A percentile compares a stretch with the other conserved stretches of the same genome.
phyloP scores from a whole-genome alignment of 2,888 invertebrate species.

The Piscicola geometra region DNA sequence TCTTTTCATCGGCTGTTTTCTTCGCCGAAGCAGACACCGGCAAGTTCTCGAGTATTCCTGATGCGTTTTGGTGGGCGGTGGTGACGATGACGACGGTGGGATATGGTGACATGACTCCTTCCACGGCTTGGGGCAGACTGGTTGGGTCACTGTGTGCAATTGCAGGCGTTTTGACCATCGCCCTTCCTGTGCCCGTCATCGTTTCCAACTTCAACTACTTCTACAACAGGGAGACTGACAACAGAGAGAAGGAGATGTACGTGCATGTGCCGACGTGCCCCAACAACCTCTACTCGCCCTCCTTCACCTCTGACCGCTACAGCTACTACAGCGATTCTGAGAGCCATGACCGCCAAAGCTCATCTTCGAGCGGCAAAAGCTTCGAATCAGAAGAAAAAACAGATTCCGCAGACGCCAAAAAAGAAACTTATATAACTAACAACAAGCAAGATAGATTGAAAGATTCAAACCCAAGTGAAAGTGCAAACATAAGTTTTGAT shows the following conservation, averaged over 20 bases:
- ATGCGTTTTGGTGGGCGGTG: conserved; percentile 87
- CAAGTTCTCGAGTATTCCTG: conserved; percentile 90
- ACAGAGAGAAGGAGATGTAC: conserved; percentile 82
- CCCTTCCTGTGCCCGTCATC: conserved; percentile 97
- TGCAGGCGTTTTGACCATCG: conserved; percentile 97
- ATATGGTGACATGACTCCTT: conserved; percentile 99
- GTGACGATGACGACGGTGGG: conserved; percentile 98
- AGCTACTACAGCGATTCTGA: conserved; percentile 9
- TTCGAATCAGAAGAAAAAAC: neutral
- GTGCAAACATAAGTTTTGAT: neutral
- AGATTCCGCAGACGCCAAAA: neutral
- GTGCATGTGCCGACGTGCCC: conserved; percentile 55
- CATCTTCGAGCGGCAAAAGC: neutral
- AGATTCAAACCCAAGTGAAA: neutral
- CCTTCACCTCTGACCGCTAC: conserved; percentile 6
- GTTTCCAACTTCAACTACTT: conserved; percentile 99
- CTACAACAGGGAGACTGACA: conserved; percentile 98
- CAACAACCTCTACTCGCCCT: conserved; percentile 43
- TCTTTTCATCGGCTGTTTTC: conserved; percentile 91
- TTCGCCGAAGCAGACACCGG: conserved; percentile 89
- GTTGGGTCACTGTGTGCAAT: conserved; percentile 98
- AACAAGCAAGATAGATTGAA: neutral
- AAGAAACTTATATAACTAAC: neutral
- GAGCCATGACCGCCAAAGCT: conserved; percentile 12
- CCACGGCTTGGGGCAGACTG: conserved; percentile 86